Conservation (phyloP, 2,797 vertebrate genomes). For the Spea hammondii region DNA sequence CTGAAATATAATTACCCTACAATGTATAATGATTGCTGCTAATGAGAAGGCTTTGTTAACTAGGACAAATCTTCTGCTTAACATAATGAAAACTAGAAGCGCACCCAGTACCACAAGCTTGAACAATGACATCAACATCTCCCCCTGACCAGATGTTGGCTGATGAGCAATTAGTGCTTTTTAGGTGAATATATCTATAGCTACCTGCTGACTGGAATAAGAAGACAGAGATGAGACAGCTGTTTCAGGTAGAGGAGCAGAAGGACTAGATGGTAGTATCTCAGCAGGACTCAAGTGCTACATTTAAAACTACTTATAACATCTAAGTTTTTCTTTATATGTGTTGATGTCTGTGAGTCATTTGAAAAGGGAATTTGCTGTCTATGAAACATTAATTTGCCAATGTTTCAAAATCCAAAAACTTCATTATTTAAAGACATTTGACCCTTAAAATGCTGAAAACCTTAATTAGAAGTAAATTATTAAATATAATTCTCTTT, state of each 20-base stretch:
- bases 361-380: too few relatives aligned
- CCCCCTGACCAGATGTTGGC: background rate
- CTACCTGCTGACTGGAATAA: background rate
- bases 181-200: slow-evolving; percentile 5
- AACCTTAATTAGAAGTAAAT: too few relatives aligned
- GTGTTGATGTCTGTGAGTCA: background rate
- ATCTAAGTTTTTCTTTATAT: slow-evolving; percentile 13
- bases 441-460: too few relatives aligned
- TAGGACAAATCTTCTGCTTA: background rate
- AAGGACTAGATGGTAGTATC: background rate
- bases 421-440: background rate
- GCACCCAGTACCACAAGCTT: background rate
- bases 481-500: too few relatives aligned
- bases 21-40: background rate
- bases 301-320: slow-evolving; percentile 8
- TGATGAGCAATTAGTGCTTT: slow-evolving; percentile 13
- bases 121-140: background rate
- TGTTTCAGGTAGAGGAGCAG: slow-evolving; percentile 17
- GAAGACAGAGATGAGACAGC: slow-evolving; percentile 16
- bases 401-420: background rate
- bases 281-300: slow-evolving; percentile 15
- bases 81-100: background rate
- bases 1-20: too few relatives aligned
- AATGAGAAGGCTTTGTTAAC: background rate
- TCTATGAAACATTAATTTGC: too few relatives aligned